Conservation (phyloP, 2,113 vertebrate species). For the Syngnathoides biaculeatus region DNA sequence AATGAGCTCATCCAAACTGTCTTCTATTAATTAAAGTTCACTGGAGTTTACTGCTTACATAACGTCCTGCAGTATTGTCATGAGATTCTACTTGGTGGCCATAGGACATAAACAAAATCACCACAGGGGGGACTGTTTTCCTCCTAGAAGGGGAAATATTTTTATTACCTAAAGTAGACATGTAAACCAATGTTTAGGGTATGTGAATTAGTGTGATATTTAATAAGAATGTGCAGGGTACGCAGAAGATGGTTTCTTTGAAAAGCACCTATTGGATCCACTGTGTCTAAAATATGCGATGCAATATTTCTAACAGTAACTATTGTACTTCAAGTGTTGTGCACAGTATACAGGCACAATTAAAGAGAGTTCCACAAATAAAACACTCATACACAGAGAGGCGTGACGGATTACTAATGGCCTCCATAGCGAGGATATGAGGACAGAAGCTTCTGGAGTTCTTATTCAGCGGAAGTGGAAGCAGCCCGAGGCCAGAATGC, state of each 20-base stretch:
- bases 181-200: too few relatives aligned
- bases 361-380: slow-evolving; percentile 5
- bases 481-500: slow-evolving; percentile 30
- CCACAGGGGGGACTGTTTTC: neutral
- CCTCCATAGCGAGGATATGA: slow-evolving; percentile 36
- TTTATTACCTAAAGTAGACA: slow-evolving; percentile 3
- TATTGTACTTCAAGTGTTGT: slow-evolving; percentile 9
- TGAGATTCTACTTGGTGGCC: neutral
- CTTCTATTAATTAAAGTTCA: too few relatives aligned
- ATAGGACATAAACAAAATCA: neutral
- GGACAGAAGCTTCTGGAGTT: slow-evolving; percentile 27
- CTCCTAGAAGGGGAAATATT: neutral
- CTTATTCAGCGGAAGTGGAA: slow-evolving; percentile 41
- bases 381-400: slow-evolving; percentile 15
- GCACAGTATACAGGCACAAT: neutral
- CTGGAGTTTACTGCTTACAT: neutral
- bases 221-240: too few relatives aligned
- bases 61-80: neutral
- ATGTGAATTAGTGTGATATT: too few relatives aligned
- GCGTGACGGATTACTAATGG: slow-evolving; percentile 42
- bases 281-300: neutral
- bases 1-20: too few relatives aligned
- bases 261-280: slow-evolving; percentile 15
- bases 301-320: neutral
- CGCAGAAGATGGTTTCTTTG: neutral